Base-by-base conservation (phyloP, 2,888 invertebrate species). In the Seladonia tumulorum region DNA sequence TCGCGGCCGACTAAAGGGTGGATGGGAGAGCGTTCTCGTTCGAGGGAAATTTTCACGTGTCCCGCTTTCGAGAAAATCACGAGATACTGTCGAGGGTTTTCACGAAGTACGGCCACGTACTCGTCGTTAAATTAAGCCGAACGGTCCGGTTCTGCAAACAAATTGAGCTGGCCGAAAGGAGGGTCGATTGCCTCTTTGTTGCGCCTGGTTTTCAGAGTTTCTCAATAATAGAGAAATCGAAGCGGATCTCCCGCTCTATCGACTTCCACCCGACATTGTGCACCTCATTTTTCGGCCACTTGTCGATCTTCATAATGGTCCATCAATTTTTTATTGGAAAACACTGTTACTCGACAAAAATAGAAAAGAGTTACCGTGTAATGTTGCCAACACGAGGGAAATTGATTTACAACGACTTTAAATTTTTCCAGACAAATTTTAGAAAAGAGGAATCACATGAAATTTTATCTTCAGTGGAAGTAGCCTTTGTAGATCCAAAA, bases 41-140 rank as follows among this genome's bases (percentile, higher is more conserved):
- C n/a, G 35, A 79, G 75, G 49, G 79, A 82, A 83, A 89, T 88
- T 89, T 88, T 88, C 76, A 49, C n/a, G 80, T 73, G 77, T 79
- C 68, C 83, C 74, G 76, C 73, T 83, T 83, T 74, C 83, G 60
- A 84, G 89, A 87, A 90, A 89, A 88, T 89, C 84, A 90, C 91
- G 88, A 82, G 75, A 82, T 78, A 81, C 57, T n/a, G 77, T 39
- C 47, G 47, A 71, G 53, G 81, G n/a, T 81, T 85, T 85, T 87
- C 88, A 89, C 77, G 79, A 86, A 88, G 85, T 82, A 88, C 86
- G 79, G 82, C 85, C 89, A 89, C 90, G 87, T 91, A 89, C 83
- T 79, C 87, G 86, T 90, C 90, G 91, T 92, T 91, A 92, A 90
- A 92, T 93, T 91, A 92, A 93, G 89, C 90, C 87, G 88, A 92